phyloP scores from a whole-genome alignment of 2,113 vertebrate species.

The Poeciliopsis occidentalis region DNA sequence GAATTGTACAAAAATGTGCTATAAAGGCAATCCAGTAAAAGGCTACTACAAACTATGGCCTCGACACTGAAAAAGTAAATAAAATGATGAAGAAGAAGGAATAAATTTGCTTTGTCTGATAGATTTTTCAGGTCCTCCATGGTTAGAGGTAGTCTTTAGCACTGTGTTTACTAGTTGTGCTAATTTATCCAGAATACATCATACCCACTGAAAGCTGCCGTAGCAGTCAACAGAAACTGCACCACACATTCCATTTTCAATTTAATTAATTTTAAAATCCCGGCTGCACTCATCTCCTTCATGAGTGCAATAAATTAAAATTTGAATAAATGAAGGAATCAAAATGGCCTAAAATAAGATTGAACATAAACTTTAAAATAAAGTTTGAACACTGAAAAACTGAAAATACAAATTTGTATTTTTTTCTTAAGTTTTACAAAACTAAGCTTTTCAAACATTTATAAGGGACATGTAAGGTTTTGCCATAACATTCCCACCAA shows the following conservation, averaged over 20 bases:
- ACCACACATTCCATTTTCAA: conserved; percentile 46
- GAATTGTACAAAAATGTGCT: too few species aligned
- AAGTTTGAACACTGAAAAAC: conserved; percentile 14
- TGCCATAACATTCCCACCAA: conserved; percentile 61
- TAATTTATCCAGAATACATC: conserved; percentile 27
- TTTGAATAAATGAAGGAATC: conserved; percentile 50
- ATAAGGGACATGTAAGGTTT: conserved; percentile 48
- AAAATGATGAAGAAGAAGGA: neutral
- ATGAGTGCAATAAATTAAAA: conserved; percentile 55
- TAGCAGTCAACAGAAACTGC: neutral
- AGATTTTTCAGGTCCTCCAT: conserved; percentile 8
- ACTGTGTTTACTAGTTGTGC: neutral
- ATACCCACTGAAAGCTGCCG: neutral
- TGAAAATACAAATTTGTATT: conserved; percentile 55
- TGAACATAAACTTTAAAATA: conserved; percentile 36
- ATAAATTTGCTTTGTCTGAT: conserved; percentile 6
- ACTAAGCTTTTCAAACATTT: conserved; percentile 55
- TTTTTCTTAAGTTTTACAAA: conserved; percentile 56
- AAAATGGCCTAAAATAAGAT: conserved; percentile 38
- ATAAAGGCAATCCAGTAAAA: too few species aligned
- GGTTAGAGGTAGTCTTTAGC: too few species aligned
- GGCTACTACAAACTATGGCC: too few species aligned
- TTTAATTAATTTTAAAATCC: conserved; percentile 57
- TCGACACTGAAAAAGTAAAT: too few species aligned
- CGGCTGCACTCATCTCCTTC: conserved; percentile 35